A percentile compares a stretch with the other conserved stretches of the same genome.
phyloP scores from a whole-genome alignment of 2,888 invertebrate species.

The Aethes cnicana region DNA sequence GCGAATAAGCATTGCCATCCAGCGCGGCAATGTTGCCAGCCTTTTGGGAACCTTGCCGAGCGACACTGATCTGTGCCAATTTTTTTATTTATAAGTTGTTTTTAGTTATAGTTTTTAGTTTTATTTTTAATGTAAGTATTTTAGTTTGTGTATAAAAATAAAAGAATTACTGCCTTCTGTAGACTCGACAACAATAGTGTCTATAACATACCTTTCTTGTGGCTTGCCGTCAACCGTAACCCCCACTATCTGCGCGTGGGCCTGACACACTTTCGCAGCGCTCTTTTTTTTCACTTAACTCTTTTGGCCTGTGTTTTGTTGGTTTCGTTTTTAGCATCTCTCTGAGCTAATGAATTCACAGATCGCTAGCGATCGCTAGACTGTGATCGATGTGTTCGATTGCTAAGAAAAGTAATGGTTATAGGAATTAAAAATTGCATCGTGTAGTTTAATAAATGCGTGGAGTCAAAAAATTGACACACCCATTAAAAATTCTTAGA shows the following conservation, averaged over 20 bases:
- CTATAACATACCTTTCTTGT: neutral
- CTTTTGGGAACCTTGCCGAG: no score
- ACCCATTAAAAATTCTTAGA: neutral
- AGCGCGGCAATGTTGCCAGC: no score
- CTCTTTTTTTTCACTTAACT: slow-evolving; percentile 24
- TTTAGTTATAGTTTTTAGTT: no score
- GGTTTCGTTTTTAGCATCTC: slow-evolving; percentile 18
- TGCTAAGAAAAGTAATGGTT: neutral
- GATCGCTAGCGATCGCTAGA: no score
- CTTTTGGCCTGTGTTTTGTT: slow-evolving; percentile 7
- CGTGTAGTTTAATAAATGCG: no score
- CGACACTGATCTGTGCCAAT: no score
- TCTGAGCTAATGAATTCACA: neutral
- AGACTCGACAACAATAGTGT: neutral
- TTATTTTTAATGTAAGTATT: no score
- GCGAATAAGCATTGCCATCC: no score
- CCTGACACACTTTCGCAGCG: slow-evolving; percentile 20
- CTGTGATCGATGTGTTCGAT: neutral
- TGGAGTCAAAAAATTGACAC: neutral
- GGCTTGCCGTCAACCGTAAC: slow-evolving; percentile 10
- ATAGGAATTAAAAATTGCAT: no score
- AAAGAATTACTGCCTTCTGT: no score
- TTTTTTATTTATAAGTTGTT: no score
- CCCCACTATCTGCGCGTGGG: slow-evolving; percentile 6
- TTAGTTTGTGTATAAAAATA: no score